Conservation (phyloP, 2,797 vertebrate genomes). For the Sparus aurata region DNA sequence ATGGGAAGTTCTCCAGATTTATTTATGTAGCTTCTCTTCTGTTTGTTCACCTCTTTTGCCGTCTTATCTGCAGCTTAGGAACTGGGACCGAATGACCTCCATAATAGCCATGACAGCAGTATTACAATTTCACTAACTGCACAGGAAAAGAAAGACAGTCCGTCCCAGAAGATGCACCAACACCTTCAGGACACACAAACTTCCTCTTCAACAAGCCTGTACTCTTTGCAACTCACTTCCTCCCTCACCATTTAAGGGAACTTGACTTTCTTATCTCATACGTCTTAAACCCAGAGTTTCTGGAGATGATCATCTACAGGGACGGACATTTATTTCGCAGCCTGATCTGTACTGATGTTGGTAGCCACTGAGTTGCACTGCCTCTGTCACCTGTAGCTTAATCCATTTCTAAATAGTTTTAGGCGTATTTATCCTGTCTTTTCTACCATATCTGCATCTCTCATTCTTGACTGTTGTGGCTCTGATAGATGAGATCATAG, state of each 20-base stretch:
- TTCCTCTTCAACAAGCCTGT: conserved; percentile 19
- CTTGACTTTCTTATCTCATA: conserved; percentile 69
- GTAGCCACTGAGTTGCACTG: neutral
- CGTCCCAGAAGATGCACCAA: neutral
- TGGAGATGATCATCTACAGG: conserved; percentile 43
- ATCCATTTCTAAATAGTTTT: conserved; percentile 14
- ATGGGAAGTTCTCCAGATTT: conserved; percentile 1
- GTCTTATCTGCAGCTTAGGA: conserved; percentile 4
- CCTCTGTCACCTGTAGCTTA: neutral
- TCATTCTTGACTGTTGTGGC: conserved; percentile 1
- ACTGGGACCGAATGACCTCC: neutral
- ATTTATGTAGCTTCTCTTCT: conserved; percentile 6
- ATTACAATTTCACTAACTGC: neutral
- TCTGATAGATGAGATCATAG: conserved; percentile 36
- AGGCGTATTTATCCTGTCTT: conserved; percentile 3
- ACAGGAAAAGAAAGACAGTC: neutral
- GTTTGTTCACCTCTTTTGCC: conserved; percentile 4
- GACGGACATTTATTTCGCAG: conserved; percentile 16
- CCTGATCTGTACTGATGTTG: conserved; percentile 15
- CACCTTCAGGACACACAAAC: conserved; percentile 24
- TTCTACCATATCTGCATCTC: conserved; percentile 1
- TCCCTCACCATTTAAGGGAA: conserved; percentile 76
- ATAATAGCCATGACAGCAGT: neutral
- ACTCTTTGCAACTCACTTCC: conserved; percentile 60
- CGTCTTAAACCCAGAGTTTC: conserved; percentile 33